Conservation (phyloP, 2,797 vertebrate species). For the Syndactyla subalaris region DNA sequence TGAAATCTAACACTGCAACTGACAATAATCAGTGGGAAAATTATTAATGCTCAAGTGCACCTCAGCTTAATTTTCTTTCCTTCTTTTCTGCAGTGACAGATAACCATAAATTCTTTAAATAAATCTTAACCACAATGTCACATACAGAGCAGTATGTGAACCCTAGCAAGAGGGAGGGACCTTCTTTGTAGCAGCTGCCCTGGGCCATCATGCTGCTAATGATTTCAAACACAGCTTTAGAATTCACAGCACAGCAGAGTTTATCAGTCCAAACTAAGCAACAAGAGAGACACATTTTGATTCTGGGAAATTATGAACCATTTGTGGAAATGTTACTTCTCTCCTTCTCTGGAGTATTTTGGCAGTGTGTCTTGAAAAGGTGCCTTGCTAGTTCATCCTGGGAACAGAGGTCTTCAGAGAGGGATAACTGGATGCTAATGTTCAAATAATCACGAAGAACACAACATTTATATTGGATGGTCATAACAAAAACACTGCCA, state of each 20-base stretch:
- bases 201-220: not conserved
- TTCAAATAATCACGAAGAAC: not conserved
- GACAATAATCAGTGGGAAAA: conserved; percentile 29
- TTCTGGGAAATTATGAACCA: not conserved
- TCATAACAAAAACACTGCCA: not conserved
- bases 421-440: not conserved
- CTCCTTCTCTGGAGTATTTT: not conserved
- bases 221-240: not conserved
- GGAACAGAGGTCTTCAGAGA: not conserved
- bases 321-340: not conserved
- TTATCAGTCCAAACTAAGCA: not conserved
- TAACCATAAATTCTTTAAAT: conserved; percentile 13
- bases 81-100: not conserved
- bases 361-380: not conserved
- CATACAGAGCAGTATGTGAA: not conserved
- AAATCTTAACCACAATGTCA: conserved; percentile 11
- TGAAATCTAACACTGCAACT: conserved; percentile 38
- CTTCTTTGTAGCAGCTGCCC: conserved; percentile 13
- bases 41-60: conserved; percentile 4
- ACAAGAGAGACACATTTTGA: not conserved
- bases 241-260: not conserved
- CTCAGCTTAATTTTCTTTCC: not conserved
- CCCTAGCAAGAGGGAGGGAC: not conserved
- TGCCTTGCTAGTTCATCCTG: not conserved
- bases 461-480: not conserved